Conservation (phyloP, 2,888 invertebrate genomes). For the Stenodera caucasica region DNA sequence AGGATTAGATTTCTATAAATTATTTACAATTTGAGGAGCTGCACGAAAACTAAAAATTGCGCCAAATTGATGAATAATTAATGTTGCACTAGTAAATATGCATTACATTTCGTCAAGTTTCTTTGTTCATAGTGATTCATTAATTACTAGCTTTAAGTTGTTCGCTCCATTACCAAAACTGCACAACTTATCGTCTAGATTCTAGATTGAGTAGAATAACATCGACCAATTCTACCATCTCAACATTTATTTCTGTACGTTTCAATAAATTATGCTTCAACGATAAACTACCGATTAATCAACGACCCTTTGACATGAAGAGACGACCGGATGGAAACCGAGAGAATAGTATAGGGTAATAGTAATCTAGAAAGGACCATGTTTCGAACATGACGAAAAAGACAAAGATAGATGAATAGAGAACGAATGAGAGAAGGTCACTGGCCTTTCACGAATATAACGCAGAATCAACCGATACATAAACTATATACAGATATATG, state of each 20-base stretch:
- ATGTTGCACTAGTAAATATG: not conserved
- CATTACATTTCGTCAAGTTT: not conserved
- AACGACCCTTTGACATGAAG: slow-evolving; percentile 15
- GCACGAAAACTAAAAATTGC: too few relatives aligned
- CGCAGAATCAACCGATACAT: slow-evolving; percentile 14
- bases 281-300: slow-evolving; percentile 43
- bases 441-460: slow-evolving; percentile 21
- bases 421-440: slow-evolving; percentile 20
- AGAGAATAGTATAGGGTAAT: not conserved
- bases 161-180: slow-evolving; percentile 23
- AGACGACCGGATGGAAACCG: slow-evolving; percentile 10
- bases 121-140: slow-evolving; percentile 1
- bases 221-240: not conserved
- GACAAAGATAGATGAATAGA: not conserved
- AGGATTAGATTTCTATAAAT: too few relatives aligned
- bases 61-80: not conserved
- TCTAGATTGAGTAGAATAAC: too few relatives aligned
- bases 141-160: slow-evolving; percentile 21
- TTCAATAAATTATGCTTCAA: slow-evolving; percentile 35
- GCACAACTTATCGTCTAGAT: slow-evolving; percentile 11
- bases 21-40: too few relatives aligned
- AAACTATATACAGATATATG: slow-evolving; percentile 15
- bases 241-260: slow-evolving; percentile 2
- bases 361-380: not conserved
- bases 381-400: not conserved